phyloP scores from a whole-genome alignment of 2,113 vertebrate species.

The Mastomys coucha region DNA sequence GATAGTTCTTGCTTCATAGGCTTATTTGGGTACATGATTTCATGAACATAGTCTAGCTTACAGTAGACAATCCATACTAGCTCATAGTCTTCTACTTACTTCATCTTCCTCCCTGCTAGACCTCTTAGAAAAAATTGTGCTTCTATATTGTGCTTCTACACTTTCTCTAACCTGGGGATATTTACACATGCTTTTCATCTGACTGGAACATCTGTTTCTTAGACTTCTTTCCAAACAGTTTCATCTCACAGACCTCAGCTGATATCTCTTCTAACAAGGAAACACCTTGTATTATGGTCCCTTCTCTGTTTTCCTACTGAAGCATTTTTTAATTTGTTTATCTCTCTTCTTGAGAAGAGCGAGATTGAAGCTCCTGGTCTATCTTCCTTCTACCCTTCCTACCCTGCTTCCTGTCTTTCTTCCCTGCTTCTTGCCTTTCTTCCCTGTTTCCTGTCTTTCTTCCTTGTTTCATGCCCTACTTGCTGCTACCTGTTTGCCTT shows the following conservation, averaged over 20 bases:
- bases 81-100: neutral
- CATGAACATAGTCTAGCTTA: neutral
- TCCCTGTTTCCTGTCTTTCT: neutral
- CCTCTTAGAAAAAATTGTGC: too few species aligned
- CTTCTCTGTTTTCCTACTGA: neutral
- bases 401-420: neutral
- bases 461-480: neutral
- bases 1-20: too few species aligned
- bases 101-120: neutral
- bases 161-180: neutral
- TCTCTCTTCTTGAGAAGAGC: neutral
- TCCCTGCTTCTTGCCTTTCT: neutral
- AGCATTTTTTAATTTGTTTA: neutral
- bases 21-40: neutral
- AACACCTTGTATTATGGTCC: neutral
- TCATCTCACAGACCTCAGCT: neutral
- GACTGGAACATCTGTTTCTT: neutral
- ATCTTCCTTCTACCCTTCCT: neutral
- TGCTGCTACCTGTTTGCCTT: neutral
- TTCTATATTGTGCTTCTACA: neutral
- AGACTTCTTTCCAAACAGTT: neutral
- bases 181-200: neutral
- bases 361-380: neutral
- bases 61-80: neutral
- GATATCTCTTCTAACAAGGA: neutral